Evolutionary conservation across 2,113 vertebrate species (phyloP).

Genomic region (Scomber japonicus): DNA sequence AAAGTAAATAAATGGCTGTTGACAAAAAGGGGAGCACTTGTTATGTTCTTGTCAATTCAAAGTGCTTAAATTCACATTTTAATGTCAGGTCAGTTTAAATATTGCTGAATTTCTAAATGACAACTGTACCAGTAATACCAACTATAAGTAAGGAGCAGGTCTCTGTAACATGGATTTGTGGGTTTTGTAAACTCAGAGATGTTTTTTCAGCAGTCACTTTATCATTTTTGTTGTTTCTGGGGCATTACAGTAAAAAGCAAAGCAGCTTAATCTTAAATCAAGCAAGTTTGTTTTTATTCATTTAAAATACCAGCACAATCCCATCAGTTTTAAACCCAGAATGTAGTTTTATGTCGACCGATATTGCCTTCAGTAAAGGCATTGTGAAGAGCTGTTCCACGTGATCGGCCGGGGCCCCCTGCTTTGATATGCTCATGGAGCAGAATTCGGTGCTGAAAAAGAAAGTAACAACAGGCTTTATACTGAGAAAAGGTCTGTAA

Average conservation of each 20-base stretch:
- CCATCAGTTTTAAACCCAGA: neutral
- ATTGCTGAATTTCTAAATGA: neutral
- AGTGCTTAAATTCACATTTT: neutral
- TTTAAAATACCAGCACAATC: neutral
- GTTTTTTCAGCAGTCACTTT: neutral
- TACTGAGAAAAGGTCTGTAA: constrained; percentile 64
- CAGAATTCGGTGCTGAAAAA: constrained; percentile 52
- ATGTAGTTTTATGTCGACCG: neutral
- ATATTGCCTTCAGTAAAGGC: neutral
- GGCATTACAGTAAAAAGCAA: neutral
- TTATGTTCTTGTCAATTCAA: neutral
- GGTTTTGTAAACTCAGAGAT: neutral
- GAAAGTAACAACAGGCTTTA: constrained; percentile 69
- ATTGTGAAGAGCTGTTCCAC: constrained; percentile 37
- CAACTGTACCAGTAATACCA: neutral
- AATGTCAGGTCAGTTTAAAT: neutral
- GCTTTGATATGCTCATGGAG: constrained; percentile 49
- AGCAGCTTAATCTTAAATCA: neutral
- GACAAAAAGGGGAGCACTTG: neutral
- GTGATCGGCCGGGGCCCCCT: constrained; percentile 31
- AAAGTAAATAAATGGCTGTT: no score
- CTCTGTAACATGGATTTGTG: no score
- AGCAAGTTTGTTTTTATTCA: neutral
- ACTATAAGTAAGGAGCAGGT: neutral
- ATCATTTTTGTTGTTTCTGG: neutral